Evolutionary conservation across 53 echinoderm and acorn worm genomes (phyloP).

Genomic region (Paracentrotus lividus): DNA sequence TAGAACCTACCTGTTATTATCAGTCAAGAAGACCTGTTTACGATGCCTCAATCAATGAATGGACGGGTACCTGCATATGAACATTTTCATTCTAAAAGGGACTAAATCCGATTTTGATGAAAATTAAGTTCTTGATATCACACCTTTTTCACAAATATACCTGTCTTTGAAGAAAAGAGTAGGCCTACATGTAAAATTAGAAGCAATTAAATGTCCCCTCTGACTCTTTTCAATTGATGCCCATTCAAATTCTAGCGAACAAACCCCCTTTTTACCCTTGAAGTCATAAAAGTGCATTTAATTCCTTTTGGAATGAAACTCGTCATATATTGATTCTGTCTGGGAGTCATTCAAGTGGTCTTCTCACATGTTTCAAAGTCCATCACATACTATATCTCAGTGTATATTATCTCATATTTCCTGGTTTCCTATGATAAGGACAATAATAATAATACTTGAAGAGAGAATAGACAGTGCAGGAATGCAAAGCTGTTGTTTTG

Average conservation of each 20-base stretch:
- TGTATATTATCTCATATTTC: slow-evolving; percentile 21
- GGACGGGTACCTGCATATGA: slow-evolving; percentile 32
- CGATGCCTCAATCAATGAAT: not conserved
- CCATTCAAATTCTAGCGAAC: no score
- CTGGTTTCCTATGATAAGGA: not conserved
- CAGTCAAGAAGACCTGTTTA: not conserved
- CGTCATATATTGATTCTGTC: slow-evolving; percentile 26
- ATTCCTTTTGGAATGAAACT: no score
- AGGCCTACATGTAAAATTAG: no score
- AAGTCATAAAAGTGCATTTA: no score
- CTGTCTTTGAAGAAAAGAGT: no score
- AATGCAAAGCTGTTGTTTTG: not conserved
- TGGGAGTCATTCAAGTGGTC: not conserved
- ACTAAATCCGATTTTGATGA: no score
- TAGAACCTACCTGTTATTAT: not conserved
- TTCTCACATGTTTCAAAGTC: slow-evolving; percentile 39
- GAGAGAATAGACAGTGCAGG: not conserved
- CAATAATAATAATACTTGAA: not conserved
- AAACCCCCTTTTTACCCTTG: no score
- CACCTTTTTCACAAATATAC: no score
- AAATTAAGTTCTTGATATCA: no score
- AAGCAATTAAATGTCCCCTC: no score
- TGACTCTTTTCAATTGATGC: no score
- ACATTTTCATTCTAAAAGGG: no score
- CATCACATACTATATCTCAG: not conserved